phyloP scores from a whole-genome alignment of 1,140 invertebrate genomes.

The Brachionus plicatilis region DNA sequence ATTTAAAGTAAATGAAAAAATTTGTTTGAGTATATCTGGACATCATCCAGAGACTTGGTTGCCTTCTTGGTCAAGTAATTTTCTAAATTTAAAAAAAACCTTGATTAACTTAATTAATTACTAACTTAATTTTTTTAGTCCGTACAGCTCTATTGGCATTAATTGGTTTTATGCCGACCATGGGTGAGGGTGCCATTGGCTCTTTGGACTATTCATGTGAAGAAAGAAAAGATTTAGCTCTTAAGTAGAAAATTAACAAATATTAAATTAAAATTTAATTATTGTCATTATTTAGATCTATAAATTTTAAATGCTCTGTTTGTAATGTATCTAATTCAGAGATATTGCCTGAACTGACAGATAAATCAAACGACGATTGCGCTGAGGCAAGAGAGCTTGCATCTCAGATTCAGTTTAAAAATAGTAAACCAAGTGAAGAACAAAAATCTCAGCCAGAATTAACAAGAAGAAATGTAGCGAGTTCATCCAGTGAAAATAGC shows the following conservation, averaged over 20 bases:
- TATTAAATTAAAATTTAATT: background rate
- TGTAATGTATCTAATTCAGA: background rate
- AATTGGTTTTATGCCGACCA: slow-evolving; percentile 83
- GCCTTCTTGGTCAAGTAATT: slow-evolving; percentile 78
- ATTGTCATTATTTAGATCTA: background rate
- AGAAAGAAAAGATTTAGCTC: slow-evolving; percentile 72
- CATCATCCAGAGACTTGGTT: slow-evolving; percentile 95
- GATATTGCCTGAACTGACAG: background rate
- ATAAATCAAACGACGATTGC: slow-evolving; percentile 10
- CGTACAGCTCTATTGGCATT: slow-evolving; percentile 83
- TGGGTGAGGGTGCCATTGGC: slow-evolving; percentile 77
- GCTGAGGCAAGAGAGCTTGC: slow-evolving; percentile 24
- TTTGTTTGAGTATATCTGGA: slow-evolving; percentile 92
- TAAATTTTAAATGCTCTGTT: slow-evolving; percentile 14
- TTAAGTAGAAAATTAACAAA: background rate
- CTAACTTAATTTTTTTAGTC: slow-evolving; percentile 59
- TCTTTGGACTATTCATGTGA: slow-evolving; percentile 77
- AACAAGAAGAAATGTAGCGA: background rate
- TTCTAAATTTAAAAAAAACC: background rate
- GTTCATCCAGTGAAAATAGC: background rate
- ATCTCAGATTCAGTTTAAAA: slow-evolving; percentile 37
- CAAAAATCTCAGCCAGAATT: background rate
- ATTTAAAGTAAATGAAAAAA: slow-evolving; percentile 89
- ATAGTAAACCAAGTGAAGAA: slow-evolving; percentile 27
- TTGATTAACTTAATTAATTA: no score